Conservation (phyloP, 2,888 invertebrate genomes). For the Drosophila siamana region DNA sequence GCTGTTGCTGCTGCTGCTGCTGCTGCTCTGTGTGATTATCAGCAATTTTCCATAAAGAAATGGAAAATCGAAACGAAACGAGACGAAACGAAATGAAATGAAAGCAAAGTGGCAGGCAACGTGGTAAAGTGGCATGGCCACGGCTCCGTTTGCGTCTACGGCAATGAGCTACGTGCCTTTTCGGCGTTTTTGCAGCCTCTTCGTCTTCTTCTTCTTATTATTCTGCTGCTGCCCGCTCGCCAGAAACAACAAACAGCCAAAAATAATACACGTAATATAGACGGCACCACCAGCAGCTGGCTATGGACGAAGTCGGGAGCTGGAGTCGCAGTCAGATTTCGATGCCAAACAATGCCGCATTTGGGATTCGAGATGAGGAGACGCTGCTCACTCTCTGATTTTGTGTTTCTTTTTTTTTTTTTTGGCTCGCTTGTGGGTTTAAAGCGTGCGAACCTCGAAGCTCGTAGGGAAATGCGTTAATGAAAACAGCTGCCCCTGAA, state of each 20-base stretch:
- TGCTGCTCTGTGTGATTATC: slow-evolving; percentile 66
- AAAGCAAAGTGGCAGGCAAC: slow-evolving; percentile 75
- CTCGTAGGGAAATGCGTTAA: slow-evolving; percentile 29
- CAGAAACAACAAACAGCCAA: slow-evolving; percentile 61
- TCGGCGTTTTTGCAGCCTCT: slow-evolving; percentile 76
- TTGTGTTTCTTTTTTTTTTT: not conserved
- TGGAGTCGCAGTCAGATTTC: slow-evolving; percentile 21
- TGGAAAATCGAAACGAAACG: slow-evolving; percentile 70
- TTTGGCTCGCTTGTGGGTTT: not conserved
- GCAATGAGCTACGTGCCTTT: slow-evolving; percentile 78
- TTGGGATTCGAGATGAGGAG: slow-evolving; percentile 24
- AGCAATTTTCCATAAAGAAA: slow-evolving; percentile 77
- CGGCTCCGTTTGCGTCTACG: slow-evolving; percentile 59
- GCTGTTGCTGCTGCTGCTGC: slow-evolving; percentile 31
- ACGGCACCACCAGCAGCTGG: slow-evolving; percentile 5
- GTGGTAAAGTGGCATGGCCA: slow-evolving; percentile 73
- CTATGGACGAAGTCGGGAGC: not conserved
- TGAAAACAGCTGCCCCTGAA: slow-evolving; percentile 28
- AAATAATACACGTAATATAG: slow-evolving; percentile 63
- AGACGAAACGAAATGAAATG: slow-evolving; percentile 50
- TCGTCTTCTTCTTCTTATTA: too few species aligned
- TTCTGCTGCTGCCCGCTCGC: slow-evolving; percentile 17
- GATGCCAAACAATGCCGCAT: slow-evolving; percentile 52
- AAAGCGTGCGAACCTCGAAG: slow-evolving; percentile 39
- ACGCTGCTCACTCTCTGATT: not conserved